Base-by-base conservation (phyloP, 2,888 invertebrate species). In the Periphyllus acericola region DNA sequence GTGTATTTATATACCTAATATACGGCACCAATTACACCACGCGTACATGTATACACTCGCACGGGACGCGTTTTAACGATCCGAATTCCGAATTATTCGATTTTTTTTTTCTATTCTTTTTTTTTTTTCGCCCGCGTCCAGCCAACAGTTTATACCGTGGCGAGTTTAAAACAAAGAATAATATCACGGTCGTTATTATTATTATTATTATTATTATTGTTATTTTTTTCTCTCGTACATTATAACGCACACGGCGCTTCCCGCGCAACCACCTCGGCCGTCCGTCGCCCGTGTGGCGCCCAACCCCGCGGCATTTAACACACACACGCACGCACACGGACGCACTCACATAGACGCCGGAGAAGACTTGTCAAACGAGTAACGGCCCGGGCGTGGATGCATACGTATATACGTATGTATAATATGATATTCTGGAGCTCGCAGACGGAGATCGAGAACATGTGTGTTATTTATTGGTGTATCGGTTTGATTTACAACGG, bases 401-500 rank as follows among this genome's bases (percentile, higher is more conserved):
- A 71, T 72, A 32, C 25, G 0, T 2, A 36, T 25, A 46, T 5
- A 46, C 2, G 25, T 55, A 34, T 29, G 3, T 34, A 68, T 46
- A 17, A 46, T 46, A 46, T 9, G 34, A 46, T 76, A 46, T 78
- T 52, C 78, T 32, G n/a, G 81, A 81, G 66, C 71, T 52, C 46
- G 19, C 40, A 40, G 82, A 72, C 71, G n/a, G 72, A 71, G 34
- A 72, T 72, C n/a, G 52, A 36, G 74, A 83, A 72, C 17, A 40
- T 5, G 60, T 34, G 52, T 25, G 60, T 86, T 86, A 86, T 86
- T 86, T 86, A 86, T 86, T 79, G 55, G 85, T 21, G 71, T 52
- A 79, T 79, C 72, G 79, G 71, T 86, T 86, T 86, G 85, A 86
- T 86, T 86, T 86, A 86, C 71, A 80, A 72, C 86, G 80, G 79